Evolutionary conservation across 2,888 invertebrate genomes (phyloP).

Genomic region (Prosapia bicincta): DNA sequence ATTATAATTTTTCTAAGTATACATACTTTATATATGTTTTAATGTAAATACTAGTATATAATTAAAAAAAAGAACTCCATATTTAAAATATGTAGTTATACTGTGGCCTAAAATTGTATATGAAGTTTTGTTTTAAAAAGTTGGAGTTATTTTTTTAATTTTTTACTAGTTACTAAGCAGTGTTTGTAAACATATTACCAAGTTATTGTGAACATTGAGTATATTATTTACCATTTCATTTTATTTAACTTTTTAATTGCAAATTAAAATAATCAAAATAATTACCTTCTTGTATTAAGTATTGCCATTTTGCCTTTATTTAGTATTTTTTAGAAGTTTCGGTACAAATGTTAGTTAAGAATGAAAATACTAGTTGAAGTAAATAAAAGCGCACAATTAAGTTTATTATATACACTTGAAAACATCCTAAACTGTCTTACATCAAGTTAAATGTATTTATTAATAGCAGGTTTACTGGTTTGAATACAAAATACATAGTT

Average conservation of each 20-base stretch:
- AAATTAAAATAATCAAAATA: not conserved
- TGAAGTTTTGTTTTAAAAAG: not conserved
- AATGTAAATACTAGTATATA: not conserved
- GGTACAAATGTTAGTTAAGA: not conserved
- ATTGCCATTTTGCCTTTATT: not conserved
- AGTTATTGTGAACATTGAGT: not conserved
- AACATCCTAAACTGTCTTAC: too few relatives aligned
- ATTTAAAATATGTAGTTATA: not conserved
- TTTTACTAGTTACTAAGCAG: not conserved
- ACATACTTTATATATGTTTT: not conserved
- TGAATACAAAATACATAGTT: too few relatives aligned
- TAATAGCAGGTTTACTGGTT: too few relatives aligned
- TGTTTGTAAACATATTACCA: not conserved
- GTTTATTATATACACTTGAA: too few relatives aligned
- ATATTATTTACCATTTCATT: too few relatives aligned
- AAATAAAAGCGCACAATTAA: not conserved
- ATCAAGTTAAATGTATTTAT: too few relatives aligned
- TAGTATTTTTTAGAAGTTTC: not conserved
- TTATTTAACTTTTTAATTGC: not conserved
- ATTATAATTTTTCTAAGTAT: not conserved
- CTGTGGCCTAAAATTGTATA: not conserved
- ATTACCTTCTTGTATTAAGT: not conserved
- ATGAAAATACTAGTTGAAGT: not conserved
- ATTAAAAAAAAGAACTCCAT: not conserved
- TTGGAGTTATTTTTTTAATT: not conserved